A percentile compares a stretch with the other conserved stretches of the same genome.
These are phyloP conservation scores for Drosophila suzukii DNA, from an alignment of 1,140 invertebrate species.

Conservation along the genomic window DNA sequence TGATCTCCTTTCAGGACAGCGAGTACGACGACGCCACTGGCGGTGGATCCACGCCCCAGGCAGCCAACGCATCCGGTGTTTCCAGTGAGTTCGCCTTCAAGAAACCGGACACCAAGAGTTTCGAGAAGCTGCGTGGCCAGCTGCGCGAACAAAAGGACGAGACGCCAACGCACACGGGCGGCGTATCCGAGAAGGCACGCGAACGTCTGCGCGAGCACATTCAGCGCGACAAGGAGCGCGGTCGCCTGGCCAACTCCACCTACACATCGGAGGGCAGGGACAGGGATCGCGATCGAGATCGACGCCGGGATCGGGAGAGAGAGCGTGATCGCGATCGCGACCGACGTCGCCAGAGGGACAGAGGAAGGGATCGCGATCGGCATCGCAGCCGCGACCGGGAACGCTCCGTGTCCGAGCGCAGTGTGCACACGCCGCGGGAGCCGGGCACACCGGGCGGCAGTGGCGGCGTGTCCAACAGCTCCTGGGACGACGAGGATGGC, in stretches of 20 bases:
- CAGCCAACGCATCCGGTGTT: constrained; percentile 35
- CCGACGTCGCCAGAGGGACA: constrained; percentile 19
- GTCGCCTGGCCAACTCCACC: constrained; percentile 44
- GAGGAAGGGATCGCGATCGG: constrained; percentile 26
- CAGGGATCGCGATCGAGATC: constrained; percentile 46
- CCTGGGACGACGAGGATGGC: constrained; percentile 90
- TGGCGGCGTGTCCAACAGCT: constrained; percentile 84
- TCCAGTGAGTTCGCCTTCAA: constrained; percentile 74
- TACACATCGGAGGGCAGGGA: constrained; percentile 57
- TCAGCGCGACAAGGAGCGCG: constrained; percentile 82
- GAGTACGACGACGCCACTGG: constrained; percentile 86
- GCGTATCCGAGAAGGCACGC: constrained; percentile 92
- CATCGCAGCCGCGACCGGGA: constrained; percentile 63
- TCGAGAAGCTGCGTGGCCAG: constrained; percentile 86
- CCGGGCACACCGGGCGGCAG: constrained; percentile 89
- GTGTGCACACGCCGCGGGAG: constrained; percentile 89
- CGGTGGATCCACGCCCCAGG: constrained; percentile 32
- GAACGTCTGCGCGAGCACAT: constrained; percentile 89
- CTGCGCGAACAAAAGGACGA: constrained; percentile 92
- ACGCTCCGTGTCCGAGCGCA: constrained; percentile 85
- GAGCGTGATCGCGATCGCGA: background rate
- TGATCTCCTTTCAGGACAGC: constrained; percentile 88
- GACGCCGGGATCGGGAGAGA: constrained; percentile 11
- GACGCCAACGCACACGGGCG: constrained; percentile 97
- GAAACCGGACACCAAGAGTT: constrained; percentile 80